Evolutionary conservation across 2,888 invertebrate species (phyloP), one percentile per base, ranked within the genome.

Genomic region (Drosophila differens): DNA sequence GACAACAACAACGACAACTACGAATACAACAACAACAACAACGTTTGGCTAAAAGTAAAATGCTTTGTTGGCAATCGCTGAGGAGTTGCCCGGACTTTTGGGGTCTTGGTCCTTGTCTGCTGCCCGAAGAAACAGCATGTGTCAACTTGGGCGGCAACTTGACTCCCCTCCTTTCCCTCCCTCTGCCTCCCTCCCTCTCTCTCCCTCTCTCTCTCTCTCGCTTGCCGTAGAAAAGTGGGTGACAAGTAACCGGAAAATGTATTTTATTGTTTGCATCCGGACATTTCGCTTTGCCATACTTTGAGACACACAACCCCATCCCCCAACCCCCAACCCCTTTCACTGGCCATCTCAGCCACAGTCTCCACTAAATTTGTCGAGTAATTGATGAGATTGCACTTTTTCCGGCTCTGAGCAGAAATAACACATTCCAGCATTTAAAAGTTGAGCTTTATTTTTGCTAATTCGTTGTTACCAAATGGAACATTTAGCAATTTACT

Each of bases 161-260:
- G 22, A 14, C 55, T 28, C 28, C 4, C 14, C 4, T 25, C 2
- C 12, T 37, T 4, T 37, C 25, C 12, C 33, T 25, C 1, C 3
- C 25, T 0, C 22, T 7, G 2, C 3, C 4, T 12, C 6, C 0
- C 16, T 9, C 22, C 3, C 32, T 7, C 16, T 22, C 1, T 1
- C 9, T 10, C 81, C 3, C 58, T 30, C 25, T 16, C 1, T 28
- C 16, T 83, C 60, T 41, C 57, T 65, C 62, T 62, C 65, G 22
- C 22, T 32, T 53, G 53, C 68, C 52, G 60, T 79, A 62, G 80
- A 81, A 82, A 91, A 87, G 82, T 83, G 89, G 84, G 91, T 90
- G 92, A 91, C 91, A 91, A 92, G 92, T 87, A 92, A 91, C 92
- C 92, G 91, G 91, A 92, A 92, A 92, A 92, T 91, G 91, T 92